Percentiles rank a stretch among this genome's conserved stretches.
Evolutionary conservation across 2,888 invertebrate genomes (phyloP).

Genomic region (Operophtera brumata): DNA sequence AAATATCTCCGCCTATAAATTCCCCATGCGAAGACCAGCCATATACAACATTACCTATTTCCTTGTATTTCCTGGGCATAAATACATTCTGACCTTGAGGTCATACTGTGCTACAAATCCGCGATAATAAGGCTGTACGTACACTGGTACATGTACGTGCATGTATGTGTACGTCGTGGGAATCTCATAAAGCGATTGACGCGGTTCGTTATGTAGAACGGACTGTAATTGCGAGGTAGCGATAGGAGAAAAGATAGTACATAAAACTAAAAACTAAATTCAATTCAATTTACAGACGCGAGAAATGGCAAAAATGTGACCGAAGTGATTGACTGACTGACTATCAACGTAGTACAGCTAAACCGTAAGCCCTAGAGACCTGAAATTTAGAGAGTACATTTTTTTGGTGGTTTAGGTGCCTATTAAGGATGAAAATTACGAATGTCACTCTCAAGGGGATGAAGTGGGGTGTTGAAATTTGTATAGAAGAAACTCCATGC

Average conservation of each 20-base stretch:
- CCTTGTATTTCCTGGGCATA: slow-evolving; percentile 21
- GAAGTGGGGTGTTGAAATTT: too few relatives aligned
- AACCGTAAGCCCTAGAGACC: too few relatives aligned
- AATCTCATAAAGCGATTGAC: slow-evolving; percentile 55
- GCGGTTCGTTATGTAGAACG: slow-evolving; percentile 59
- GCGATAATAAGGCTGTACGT: slow-evolving; percentile 26
- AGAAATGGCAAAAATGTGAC: too few relatives aligned
- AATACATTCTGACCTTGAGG: slow-evolving; percentile 27
- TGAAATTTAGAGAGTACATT: too few relatives aligned
- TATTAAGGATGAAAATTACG: too few relatives aligned
- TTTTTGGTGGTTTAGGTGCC: too few relatives aligned
- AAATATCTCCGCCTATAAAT: slow-evolving; percentile 22
- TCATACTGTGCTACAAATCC: slow-evolving; percentile 32
- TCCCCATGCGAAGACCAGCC: slow-evolving; percentile 6
- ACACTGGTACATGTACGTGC: slow-evolving; percentile 9
- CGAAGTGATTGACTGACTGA: too few relatives aligned
- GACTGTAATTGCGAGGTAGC: slow-evolving; percentile 49
- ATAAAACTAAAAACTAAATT: background rate
- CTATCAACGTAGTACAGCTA: too few relatives aligned
- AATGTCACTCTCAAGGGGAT: too few relatives aligned
- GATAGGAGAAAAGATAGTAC: slow-evolving; percentile 37
- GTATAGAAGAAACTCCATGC: too few relatives aligned
- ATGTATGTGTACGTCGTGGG: slow-evolving; percentile 42
- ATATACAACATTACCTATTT: slow-evolving; percentile 25
- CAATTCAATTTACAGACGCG: too few relatives aligned